Conservation (phyloP, 2,113 vertebrate species). For the Motacilla tschutschensis region DNA sequence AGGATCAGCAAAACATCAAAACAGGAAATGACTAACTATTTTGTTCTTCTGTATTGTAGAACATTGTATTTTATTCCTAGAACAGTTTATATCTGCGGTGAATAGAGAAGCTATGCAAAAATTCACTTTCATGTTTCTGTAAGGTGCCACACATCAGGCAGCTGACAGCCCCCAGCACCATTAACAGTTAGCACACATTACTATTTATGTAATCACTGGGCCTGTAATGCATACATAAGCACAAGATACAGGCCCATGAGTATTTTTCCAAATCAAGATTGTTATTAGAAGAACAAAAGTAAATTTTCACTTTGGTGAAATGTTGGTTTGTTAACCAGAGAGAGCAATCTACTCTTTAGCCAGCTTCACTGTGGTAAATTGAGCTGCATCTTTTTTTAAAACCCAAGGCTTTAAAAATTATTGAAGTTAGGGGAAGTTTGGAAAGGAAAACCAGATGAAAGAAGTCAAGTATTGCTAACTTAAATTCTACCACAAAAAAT, state of each 20-base stretch:
- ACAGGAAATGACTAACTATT: neutral
- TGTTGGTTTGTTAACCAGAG: neutral
- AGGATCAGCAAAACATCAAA: neutral
- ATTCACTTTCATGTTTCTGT: neutral
- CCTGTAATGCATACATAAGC: neutral
- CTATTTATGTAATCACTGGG: neutral
- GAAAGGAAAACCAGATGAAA: neutral
- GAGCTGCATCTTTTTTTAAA: neutral
- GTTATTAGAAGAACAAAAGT: neutral
- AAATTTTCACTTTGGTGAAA: neutral
- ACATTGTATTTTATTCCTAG: neutral
- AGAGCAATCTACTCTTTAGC: neutral
- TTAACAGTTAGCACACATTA: neutral
- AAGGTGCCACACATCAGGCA: neutral
- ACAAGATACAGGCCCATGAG: neutral
- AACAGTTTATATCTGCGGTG: neutral
- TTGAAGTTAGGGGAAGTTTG: neutral
- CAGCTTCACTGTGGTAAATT: neutral
- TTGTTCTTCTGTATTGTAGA: neutral
- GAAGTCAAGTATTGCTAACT: neutral
- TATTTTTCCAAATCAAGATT: neutral
- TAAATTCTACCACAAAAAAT: neutral
- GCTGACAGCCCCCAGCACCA: neutral
- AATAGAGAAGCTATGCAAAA: neutral
- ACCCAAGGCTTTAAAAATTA: neutral